Percentiles rank a stretch among this genome's conserved stretches.
phyloP scores from a whole-genome alignment of 2,113 vertebrate species.

The Brienomyrus longianalis region DNA sequence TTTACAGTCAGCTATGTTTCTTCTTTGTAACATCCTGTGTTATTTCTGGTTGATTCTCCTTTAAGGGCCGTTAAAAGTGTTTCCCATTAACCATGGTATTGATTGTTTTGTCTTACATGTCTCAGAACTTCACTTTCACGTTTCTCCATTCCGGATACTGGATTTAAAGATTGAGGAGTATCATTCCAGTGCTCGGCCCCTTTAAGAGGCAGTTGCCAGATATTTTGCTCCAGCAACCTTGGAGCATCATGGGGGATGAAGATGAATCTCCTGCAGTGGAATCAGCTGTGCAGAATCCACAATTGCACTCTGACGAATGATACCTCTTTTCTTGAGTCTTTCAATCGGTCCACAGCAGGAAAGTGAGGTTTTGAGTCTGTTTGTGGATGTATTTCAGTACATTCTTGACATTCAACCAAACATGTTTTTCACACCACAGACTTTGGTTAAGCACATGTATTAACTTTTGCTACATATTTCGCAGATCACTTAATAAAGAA shows the following conservation, averaged over 20 bases:
- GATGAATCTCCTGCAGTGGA: constrained; percentile 11
- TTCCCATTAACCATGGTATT: not conserved
- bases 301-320: not conserved
- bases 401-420: not conserved
- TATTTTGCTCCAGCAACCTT: not conserved
- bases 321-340: not conserved
- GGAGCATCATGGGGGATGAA: constrained; percentile 7
- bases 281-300: constrained; percentile 10
- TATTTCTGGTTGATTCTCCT: not conserved
- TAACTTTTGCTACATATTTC: not conserved
- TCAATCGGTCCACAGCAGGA: not conserved
- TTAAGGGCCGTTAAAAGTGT: not conserved
- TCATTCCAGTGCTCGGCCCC: not conserved
- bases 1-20: not conserved
- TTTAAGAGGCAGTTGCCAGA: constrained; percentile 10
- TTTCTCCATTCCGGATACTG: not conserved
- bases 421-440: not conserved
- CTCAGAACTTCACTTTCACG: not conserved
- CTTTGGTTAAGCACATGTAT: not conserved
- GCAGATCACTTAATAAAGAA: not conserved
- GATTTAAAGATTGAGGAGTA: not conserved
- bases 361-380: not conserved
- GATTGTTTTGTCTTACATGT: not conserved
- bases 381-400: not conserved
- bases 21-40: not conserved